phyloP scores from a whole-genome alignment of 2,888 invertebrate genomes.

The Eudasyphora cyanicolor region DNA sequence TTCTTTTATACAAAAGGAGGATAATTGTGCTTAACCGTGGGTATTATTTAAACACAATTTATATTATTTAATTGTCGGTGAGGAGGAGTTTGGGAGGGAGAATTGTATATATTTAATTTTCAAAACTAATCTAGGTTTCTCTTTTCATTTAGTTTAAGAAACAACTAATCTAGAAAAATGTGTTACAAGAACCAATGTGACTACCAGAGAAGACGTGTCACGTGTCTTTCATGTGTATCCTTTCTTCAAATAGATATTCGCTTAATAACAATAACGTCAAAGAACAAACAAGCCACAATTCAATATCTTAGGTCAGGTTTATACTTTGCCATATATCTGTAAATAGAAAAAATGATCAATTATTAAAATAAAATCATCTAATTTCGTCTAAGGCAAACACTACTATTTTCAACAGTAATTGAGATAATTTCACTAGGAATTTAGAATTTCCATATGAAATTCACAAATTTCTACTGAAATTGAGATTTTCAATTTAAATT shows the following conservation, averaged over 20 bases:
- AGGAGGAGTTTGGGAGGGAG: background rate
- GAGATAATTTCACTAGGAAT: no score
- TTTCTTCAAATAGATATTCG: constrained; percentile 13
- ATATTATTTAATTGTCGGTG: background rate
- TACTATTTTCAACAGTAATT: no score
- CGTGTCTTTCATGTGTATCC: background rate
- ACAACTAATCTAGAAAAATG: constrained; percentile 13
- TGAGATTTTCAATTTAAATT: no score
- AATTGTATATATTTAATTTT: constrained; percentile 4
- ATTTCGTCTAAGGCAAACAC: no score
- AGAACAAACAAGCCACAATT: constrained; percentile 42
- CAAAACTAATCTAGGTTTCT: constrained; percentile 4
- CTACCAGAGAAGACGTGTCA: constrained; percentile 1
- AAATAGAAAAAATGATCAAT: constrained; percentile 65
- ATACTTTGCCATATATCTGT: constrained; percentile 79
- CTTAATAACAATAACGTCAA: constrained; percentile 33
- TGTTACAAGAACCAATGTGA: constrained; percentile 10
- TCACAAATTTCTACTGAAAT: no score
- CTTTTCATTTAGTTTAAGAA: constrained; percentile 3
- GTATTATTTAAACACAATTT: background rate
- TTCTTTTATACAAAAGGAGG: constrained; percentile 13
- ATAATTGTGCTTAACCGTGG: constrained; percentile 6
- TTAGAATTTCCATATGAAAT: no score
- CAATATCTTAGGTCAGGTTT: constrained; percentile 79
- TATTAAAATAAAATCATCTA: no score